Percentiles rank a stretch among this genome's conserved stretches.
Conservation (phyloP, 2,113 vertebrate species). For the Dendrocopos noguchii region DNA sequence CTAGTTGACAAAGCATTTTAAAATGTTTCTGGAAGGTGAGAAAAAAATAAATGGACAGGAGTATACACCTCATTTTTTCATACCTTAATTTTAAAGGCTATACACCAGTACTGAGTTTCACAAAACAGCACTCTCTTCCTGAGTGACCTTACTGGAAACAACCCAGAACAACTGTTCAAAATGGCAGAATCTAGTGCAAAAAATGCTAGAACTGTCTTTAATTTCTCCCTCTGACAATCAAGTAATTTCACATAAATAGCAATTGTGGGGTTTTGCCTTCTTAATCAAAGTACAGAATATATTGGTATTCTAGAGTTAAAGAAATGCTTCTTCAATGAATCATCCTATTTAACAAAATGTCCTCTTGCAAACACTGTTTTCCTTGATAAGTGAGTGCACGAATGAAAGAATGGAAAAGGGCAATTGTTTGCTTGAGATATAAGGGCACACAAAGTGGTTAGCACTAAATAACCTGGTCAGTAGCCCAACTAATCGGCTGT, state of each 20-base stretch:
- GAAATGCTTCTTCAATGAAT: constrained; percentile 33
- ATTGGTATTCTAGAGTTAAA: not conserved
- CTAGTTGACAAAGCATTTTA: not conserved
- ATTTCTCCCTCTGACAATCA: constrained; percentile 14
- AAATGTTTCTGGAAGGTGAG: constrained; percentile 26
- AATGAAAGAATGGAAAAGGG: constrained; percentile 53
- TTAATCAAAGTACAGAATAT: not conserved
- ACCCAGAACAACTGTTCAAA: not conserved
- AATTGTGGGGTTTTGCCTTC: constrained; percentile 18
- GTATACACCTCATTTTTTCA: not conserved
- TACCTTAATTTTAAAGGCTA: not conserved
- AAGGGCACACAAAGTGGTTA: constrained; percentile 50
- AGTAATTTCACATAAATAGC: constrained; percentile 10
- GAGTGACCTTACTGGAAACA: not conserved
- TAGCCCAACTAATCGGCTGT: constrained; percentile 73
- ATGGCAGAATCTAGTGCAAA: not conserved
- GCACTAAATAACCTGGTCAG: constrained; percentile 70
- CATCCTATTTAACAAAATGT: not conserved
- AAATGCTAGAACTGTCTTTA: not conserved
- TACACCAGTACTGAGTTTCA: not conserved
- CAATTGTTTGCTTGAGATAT: constrained; percentile 58
- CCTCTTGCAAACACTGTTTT: constrained; percentile 37
- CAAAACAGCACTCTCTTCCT: not conserved
- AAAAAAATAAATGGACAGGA: not conserved
- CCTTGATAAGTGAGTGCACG: constrained; percentile 54